Base-by-base conservation (phyloP, 2,113 vertebrate species). In the Nothobranchius kuhntae region DNA sequence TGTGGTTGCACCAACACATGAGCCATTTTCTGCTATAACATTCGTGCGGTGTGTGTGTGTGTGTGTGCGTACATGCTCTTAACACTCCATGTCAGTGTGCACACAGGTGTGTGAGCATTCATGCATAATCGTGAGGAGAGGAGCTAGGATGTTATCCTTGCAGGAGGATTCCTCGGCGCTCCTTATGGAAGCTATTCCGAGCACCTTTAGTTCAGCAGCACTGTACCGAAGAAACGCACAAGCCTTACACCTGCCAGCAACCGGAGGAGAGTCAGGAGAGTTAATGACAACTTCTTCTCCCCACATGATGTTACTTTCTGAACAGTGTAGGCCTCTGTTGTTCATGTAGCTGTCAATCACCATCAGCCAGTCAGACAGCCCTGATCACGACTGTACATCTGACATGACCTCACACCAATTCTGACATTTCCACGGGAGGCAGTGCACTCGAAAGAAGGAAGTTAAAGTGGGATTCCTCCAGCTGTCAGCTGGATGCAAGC, bases 151-250 rank as follows among this genome's bases (percentile, higher is more conserved):
- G 76, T 84, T 73, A 54, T 66, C 73, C 68, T 61, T 61, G 61
- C 75, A 75, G 71, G 45, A 79, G 65, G 67, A 84, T 67, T 81
- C 61, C 64, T 53, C 38, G 10, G 62, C 36, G 53, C 68, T 78
- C 46, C 54, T 62, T 44, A 42, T 68, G 75, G 79, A 69, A 66
- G 38, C 38, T 40, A 9, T 40, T 8, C 7, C 4, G 7, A 40
- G 56, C 42, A 40, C 73, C 75, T 63, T 80, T 64, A 57, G 52
- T 78, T 83, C 75, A 85, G 81, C 77, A 78, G 72, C 77, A 82
- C 47, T 62, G 86, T 61, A 80, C 62, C 72, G 21, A 15, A 58
- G 69, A 45, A 56, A 45, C 71, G 72, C 63, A 12, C 64, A 51
- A 58, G 21, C 1, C 30, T 59, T 35, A 55, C 80, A 0, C n/a